Percentiles rank a stretch among this genome's conserved stretches.
Evolutionary conservation across 2,888 invertebrate genomes (phyloP).

Genomic region (Tiphia femorata): DNA sequence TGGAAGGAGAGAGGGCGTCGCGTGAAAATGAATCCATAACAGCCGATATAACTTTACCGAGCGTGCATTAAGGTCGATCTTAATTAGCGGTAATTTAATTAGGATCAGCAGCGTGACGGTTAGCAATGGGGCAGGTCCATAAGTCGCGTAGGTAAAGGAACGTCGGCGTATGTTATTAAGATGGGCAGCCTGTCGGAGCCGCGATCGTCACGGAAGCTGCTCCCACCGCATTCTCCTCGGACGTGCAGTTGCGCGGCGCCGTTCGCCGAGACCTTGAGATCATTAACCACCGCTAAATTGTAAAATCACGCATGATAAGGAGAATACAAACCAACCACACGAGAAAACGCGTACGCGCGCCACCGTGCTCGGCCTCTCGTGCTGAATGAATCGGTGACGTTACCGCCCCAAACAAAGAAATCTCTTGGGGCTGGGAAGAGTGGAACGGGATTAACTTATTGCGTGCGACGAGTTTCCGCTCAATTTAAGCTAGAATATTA

Average conservation of each 20-base stretch:
- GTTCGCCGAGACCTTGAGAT: conserved; percentile 11
- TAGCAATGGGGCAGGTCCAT: conserved; percentile 61
- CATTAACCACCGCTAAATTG: conserved; percentile 6
- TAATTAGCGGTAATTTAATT: conserved; percentile 68
- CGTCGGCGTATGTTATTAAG: conserved; percentile 62
- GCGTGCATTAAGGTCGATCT: conserved; percentile 66
- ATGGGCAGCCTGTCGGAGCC: conserved; percentile 53
- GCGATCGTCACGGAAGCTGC: conserved; percentile 63
- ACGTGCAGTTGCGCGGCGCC: conserved; percentile 12
- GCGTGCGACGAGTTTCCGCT: no score
- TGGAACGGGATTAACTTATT: no score
- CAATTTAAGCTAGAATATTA: no score
- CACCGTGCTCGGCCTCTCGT: no score
- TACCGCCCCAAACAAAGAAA: no score
- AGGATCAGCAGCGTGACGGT: conserved; percentile 67
- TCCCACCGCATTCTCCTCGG: conserved; percentile 45
- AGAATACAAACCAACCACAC: no score
- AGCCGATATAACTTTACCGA: conserved; percentile 53
- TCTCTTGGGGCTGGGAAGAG: no score
- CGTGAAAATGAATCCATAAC: conserved; percentile 51
- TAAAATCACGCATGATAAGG: not conserved
- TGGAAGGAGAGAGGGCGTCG: conserved; percentile 28
- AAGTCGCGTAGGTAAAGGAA: conserved; percentile 59
- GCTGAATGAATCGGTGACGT: no score
- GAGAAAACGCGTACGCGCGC: no score